These are phyloP conservation scores for Lytechinus variegatus DNA, from an alignment of 35 echinoderm and acorn worm species.

Conservation along the genomic window DNA sequence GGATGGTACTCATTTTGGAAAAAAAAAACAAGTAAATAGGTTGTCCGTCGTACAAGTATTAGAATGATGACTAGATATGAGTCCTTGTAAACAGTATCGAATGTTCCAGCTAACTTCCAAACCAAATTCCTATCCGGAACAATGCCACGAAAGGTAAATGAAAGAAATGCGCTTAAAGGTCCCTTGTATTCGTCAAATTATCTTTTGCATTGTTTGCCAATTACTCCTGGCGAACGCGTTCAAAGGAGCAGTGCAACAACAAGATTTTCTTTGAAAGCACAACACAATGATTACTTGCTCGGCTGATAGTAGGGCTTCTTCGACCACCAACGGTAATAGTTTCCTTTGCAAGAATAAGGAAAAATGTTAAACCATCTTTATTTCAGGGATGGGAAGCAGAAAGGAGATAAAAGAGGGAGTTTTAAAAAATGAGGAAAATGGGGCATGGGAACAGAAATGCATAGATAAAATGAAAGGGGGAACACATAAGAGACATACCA, in stretches of 20 bases:
- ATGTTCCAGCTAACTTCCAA: neutral
- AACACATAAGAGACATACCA: neutral
- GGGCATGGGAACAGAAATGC: neutral
- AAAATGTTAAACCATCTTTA: neutral
- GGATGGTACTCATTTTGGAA: neutral
- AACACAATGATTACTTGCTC: neutral
- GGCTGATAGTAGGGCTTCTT: neutral
- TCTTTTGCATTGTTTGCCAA: conserved; percentile 31
- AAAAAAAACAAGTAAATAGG: neutral
- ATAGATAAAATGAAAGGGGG: neutral
- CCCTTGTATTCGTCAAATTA: conserved; percentile 36
- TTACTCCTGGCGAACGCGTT: conserved; percentile 15
- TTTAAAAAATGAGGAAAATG: neutral
- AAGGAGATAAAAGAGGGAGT: neutral
- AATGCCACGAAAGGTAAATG: neutral
- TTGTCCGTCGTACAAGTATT: neutral
- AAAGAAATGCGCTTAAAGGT: conserved; percentile 27
- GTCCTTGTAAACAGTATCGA: neutral
- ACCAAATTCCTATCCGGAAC: conserved; percentile 1
- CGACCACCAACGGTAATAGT: conserved; percentile 15
- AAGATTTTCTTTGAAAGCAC: conserved; percentile 7
- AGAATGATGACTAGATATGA: neutral
- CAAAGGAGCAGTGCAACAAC: conserved; percentile 22
- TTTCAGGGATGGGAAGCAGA: neutral
- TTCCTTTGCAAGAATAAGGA: neutral